Evolutionary conservation across 2,888 invertebrate genomes (phyloP).

Genomic region (Platypus cylindrus): DNA sequence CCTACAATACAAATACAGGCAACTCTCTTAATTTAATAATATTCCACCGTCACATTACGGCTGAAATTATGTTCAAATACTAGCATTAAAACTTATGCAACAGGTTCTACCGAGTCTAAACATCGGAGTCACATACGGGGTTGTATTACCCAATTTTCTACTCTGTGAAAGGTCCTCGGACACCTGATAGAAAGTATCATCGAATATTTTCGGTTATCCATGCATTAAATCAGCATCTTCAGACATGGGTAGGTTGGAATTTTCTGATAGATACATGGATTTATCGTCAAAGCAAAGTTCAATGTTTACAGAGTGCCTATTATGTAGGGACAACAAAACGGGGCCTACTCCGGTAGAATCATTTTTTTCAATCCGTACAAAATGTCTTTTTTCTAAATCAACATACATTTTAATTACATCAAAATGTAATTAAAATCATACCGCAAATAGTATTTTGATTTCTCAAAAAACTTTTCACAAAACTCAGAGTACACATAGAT

Average conservation of each 20-base stretch:
- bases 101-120: slow-evolving; percentile 32
- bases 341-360: slow-evolving; percentile 31
- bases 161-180: slow-evolving; percentile 43
- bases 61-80: slow-evolving; percentile 13
- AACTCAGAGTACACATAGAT: no score
- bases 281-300: slow-evolving; percentile 32
- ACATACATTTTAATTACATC: neutral
- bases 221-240: slow-evolving; percentile 25
- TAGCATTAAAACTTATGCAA: neutral
- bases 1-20: no score
- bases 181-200: slow-evolving; percentile 39
- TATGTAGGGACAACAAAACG: slow-evolving; percentile 27
- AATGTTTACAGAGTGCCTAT: no score
- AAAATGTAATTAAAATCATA: neutral
- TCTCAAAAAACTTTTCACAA: no score
- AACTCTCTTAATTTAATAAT: slow-evolving; percentile 4
- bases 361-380: slow-evolving; percentile 18
- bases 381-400: neutral
- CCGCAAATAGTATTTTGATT: no score
- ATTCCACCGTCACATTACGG: slow-evolving; percentile 14
- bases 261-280: no score
- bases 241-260: slow-evolving; percentile 24
- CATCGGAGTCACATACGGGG: slow-evolving; percentile 35
- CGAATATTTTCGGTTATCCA: slow-evolving; percentile 31
- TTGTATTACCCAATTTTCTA: slow-evolving; percentile 29